A percentile compares a stretch with the other conserved stretches of the same genome.
phyloP scores from a whole-genome alignment of 1,140 invertebrate genomes.

The Myzus persicae region DNA sequence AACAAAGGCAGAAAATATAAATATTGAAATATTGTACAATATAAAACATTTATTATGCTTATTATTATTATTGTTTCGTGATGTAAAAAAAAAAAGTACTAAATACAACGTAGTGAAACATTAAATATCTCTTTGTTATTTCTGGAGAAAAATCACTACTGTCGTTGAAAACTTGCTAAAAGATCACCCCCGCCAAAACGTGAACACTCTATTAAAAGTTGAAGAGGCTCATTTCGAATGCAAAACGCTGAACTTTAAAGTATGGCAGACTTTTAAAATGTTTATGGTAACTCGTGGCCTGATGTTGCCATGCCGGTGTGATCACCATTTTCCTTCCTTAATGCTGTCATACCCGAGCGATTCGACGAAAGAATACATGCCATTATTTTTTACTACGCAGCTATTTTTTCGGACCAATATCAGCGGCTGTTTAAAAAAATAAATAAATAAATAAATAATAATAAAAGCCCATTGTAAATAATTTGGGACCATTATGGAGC shows the following conservation, averaged over 20 bases:
- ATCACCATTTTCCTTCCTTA: slow-evolving; percentile 42
- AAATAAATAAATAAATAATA: slow-evolving; percentile 46
- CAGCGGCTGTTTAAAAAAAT: slow-evolving; percentile 55
- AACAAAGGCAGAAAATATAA: background rate
- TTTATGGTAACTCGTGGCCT: slow-evolving; percentile 27
- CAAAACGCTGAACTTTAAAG: slow-evolving; percentile 28
- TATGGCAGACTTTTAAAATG: slow-evolving; percentile 38
- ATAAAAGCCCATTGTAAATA: slow-evolving; percentile 54
- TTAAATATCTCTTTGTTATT: background rate
- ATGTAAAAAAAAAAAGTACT: background rate
- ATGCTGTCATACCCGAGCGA: slow-evolving; percentile 7
- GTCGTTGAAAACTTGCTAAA: slow-evolving; percentile 23
- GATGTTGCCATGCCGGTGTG: slow-evolving; percentile 17
- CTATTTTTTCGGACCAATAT: slow-evolving; percentile 49
- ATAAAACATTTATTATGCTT: too few species aligned
- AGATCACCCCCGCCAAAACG: slow-evolving; percentile 10
- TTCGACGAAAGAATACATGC: slow-evolving; percentile 21
- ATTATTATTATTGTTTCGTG: background rate
- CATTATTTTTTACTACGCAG: slow-evolving; percentile 49
- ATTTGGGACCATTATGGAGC: slow-evolving; percentile 48
- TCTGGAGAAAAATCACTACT: background rate
- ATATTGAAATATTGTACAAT: too few species aligned
- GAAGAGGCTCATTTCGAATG: background rate
- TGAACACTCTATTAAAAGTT: slow-evolving; percentile 48
- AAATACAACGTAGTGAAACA: background rate